Conservation (phyloP, 1,140 invertebrate species). For the Bombus balteatus region DNA sequence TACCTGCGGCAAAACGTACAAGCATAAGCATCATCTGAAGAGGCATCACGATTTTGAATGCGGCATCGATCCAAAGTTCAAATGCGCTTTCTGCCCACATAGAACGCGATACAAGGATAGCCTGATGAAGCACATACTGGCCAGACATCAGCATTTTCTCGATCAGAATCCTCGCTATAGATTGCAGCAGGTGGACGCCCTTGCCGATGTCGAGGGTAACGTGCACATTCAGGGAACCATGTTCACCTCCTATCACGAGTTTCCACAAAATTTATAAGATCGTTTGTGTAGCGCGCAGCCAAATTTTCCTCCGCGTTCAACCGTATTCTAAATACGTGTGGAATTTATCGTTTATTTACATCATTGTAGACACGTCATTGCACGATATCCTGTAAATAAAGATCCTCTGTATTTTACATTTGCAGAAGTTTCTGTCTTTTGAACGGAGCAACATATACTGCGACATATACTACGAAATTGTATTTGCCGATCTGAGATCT, state of each 20-base stretch:
- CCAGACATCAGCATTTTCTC: constrained; percentile 71
- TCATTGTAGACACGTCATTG: background rate
- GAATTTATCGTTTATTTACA: background rate
- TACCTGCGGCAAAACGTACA: constrained; percentile 83
- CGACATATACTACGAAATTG: background rate
- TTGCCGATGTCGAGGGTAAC: constrained; percentile 42
- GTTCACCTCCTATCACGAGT: constrained; percentile 57
- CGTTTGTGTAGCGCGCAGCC: background rate
- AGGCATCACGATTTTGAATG: constrained; percentile 85
- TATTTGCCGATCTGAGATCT: background rate
- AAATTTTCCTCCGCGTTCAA: background rate
- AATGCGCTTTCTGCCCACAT: constrained; percentile 83
- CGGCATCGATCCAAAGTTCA: constrained; percentile 84
- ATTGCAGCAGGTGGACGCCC: constrained; percentile 50
- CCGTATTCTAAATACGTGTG: background rate
- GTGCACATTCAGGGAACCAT: constrained; percentile 31
- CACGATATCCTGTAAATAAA: constrained; percentile 28
- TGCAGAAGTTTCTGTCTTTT: background rate
- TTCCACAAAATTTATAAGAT: constrained; percentile 54
- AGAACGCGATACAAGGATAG: constrained; percentile 84
- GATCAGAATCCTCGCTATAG: constrained; percentile 65
- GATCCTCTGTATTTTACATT: constrained; percentile 16
- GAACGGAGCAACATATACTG: background rate
- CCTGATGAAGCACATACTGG: constrained; percentile 76
- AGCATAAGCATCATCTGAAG: constrained; percentile 81